phyloP scores from a whole-genome alignment of 2,888 invertebrate genomes.

The Tipula lateralis region DNA sequence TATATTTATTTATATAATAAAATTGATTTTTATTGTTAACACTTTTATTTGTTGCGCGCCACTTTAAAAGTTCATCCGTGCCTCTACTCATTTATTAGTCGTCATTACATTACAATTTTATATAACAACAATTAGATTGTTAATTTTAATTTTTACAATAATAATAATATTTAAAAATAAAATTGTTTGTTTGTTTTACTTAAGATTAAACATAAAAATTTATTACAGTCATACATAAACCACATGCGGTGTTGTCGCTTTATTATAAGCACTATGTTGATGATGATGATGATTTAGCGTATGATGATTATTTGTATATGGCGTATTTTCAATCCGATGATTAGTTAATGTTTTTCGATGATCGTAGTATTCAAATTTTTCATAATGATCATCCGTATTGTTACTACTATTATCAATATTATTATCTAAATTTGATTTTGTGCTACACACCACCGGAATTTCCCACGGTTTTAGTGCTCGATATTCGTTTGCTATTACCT shows the following conservation, averaged over 20 bases:
- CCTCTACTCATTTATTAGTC: neutral
- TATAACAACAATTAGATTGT: neutral
- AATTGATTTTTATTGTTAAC: neutral
- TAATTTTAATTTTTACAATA: neutral
- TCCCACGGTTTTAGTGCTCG: constrained; percentile 49
- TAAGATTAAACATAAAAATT: constrained; percentile 20
- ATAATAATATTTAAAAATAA: neutral
- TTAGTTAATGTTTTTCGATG: constrained; percentile 46
- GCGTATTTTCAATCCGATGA: neutral
- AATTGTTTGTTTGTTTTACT: neutral
- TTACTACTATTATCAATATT: constrained; percentile 36
- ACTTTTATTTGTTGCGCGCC: neutral
- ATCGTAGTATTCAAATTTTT: constrained; percentile 49
- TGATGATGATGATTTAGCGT: neutral
- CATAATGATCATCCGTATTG: constrained; percentile 49
- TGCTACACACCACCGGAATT: constrained; percentile 46
- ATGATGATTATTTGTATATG: neutral
- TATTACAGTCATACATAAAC: constrained; percentile 53
- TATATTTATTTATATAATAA: neutral
- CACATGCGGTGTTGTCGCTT: constrained; percentile 49
- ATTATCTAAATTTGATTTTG: constrained; percentile 26
- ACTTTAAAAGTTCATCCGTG: neutral
- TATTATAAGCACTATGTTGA: neutral
- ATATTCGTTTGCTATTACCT: constrained; percentile 49
- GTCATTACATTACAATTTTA: neutral